phyloP scores from a whole-genome alignment of 2,888 invertebrate genomes.

The Athalia rosae region DNA sequence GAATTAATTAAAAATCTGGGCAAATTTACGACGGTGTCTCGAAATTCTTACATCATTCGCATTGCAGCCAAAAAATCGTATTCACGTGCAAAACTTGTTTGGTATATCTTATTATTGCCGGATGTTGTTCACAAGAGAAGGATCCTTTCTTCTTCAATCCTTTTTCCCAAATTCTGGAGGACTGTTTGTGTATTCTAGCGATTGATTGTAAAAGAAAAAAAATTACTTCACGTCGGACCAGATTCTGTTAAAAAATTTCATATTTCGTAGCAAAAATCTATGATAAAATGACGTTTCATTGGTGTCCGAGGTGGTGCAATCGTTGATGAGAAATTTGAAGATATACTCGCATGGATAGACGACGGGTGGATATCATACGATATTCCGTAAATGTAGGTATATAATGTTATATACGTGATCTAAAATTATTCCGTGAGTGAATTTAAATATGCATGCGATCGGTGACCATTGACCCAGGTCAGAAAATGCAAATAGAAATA shows the following conservation, averaged over 20 bases:
- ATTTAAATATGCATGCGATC: constrained; percentile 44
- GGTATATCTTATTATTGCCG: not conserved
- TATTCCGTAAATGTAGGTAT: constrained; percentile 13
- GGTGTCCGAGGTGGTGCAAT: too few relatives aligned
- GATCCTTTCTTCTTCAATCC: not conserved
- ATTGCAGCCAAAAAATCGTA: not conserved
- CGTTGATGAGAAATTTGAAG: too few relatives aligned
- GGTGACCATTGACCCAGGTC: constrained; percentile 51
- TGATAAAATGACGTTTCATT: too few relatives aligned
- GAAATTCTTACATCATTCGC: not conserved
- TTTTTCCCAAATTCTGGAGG: not conserved
- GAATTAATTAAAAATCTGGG: too few relatives aligned
- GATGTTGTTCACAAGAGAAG: not conserved
- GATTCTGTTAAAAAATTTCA: not conserved
- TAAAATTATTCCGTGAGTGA: constrained; percentile 29
- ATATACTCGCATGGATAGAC: not conserved
- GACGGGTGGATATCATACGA: not conserved
- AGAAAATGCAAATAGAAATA: constrained; percentile 51
- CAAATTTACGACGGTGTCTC: not conserved
- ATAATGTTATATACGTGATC: not conserved
- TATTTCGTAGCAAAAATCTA: not conserved
- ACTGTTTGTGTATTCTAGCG: not conserved
- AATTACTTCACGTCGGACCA: too few relatives aligned
- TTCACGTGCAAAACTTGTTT: not conserved
- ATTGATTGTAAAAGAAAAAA: not conserved